phyloP scores from a whole-genome alignment of 2,888 invertebrate genomes.

The Dynastes tityus region DNA sequence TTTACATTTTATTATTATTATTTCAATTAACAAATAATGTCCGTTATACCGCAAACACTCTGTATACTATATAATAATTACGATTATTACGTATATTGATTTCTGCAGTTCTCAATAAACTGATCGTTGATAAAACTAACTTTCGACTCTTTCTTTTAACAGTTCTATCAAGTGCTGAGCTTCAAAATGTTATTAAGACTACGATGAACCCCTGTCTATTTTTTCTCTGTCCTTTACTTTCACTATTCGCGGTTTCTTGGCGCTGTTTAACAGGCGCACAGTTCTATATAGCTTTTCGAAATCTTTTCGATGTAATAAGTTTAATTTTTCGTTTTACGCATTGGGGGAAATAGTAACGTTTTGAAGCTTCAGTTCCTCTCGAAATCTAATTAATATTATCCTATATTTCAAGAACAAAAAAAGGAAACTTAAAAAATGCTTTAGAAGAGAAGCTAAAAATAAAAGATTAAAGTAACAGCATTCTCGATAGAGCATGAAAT shows the following conservation, averaged over 20 bases:
- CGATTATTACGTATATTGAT: constrained; percentile 6
- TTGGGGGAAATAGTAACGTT: constrained; percentile 62
- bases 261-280: constrained; percentile 63
- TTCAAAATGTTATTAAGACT: constrained; percentile 67
- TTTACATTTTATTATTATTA: constrained; percentile 45
- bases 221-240: neutral
- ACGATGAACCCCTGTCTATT: constrained; percentile 56
- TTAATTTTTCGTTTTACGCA: constrained; percentile 28
- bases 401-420: too few species aligned
- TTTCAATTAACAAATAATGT: constrained; percentile 6
- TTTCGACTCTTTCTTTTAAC: constrained; percentile 58
- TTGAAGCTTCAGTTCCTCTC: constrained; percentile 68
- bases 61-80: constrained; percentile 7
- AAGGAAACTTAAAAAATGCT: too few species aligned
- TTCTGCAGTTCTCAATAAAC: constrained; percentile 30
- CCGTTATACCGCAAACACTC: constrained; percentile 5
- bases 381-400: constrained; percentile 18
- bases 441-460: neutral
- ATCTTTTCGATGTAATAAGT: constrained; percentile 34
- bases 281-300: constrained; percentile 70
- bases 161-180: constrained; percentile 63
- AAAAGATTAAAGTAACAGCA: neutral
- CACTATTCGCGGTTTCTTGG: neutral
- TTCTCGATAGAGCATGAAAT: constrained; percentile 10
- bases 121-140: constrained; percentile 46